Conservation (phyloP, 2,888 invertebrate species). For the Meganola albula region DNA sequence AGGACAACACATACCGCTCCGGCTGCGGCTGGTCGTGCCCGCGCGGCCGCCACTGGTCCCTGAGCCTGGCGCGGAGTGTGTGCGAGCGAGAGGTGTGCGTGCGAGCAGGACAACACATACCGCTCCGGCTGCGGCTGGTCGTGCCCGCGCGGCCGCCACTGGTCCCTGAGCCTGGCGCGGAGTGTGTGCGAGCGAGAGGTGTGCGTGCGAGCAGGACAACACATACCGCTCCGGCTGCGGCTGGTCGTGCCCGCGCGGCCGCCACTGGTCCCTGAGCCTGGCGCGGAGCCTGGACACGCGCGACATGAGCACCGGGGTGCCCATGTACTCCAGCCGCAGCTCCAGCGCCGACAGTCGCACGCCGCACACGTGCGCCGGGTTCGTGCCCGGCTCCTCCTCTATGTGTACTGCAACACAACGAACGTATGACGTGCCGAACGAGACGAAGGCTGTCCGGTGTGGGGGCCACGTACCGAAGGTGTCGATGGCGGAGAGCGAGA, state of each 20-base stretch:
- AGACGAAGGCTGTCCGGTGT: not conserved
- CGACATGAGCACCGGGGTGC: slow-evolving; percentile 95
- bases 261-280: slow-evolving; percentile 91
- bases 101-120: slow-evolving; percentile 87
- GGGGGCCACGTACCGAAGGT: slow-evolving; percentile 79
- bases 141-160: slow-evolving; percentile 78
- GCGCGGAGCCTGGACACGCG: slow-evolving; percentile 90
- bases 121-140: slow-evolving; percentile 10
- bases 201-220: slow-evolving; percentile 91
- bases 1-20: slow-evolving; percentile 79
- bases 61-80: slow-evolving; percentile 79
- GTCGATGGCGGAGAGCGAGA: slow-evolving; percentile 92
- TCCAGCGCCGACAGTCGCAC: slow-evolving; percentile 90
- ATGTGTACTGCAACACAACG: slow-evolving; percentile 81
- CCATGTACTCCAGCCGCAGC: slow-evolving; percentile 97
- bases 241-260: slow-evolving; percentile 16
- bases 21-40: slow-evolving; percentile 16
- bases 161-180: slow-evolving; percentile 88
- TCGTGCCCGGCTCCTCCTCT: slow-evolving; percentile 91
- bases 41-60: slow-evolving; percentile 31
- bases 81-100: slow-evolving; percentile 87
- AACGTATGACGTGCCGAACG: too few species aligned
- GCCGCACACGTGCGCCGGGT: slow-evolving; percentile 92
- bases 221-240: not conserved
- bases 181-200: slow-evolving; percentile 92